Evolutionary conservation across 2,113 vertebrate species (phyloP).

Genomic region (Protomyctophum bolini): DNA sequence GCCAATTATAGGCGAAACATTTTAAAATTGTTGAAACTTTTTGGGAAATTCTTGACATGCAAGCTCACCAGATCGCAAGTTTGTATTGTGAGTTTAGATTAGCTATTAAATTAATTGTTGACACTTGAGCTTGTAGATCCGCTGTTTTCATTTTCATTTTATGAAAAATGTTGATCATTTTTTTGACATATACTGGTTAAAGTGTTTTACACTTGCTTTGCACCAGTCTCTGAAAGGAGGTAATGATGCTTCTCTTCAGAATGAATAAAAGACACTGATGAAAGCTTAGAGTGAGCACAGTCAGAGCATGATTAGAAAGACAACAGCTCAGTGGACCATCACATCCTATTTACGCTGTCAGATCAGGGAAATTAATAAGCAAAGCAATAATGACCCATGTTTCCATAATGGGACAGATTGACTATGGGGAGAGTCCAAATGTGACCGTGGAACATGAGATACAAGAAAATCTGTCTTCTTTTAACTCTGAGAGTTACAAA

Average conservation of each 20-base stretch:
- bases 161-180: too few relatives aligned
- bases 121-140: too few relatives aligned
- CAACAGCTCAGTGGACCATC: slow-evolving; percentile 67
- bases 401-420: slow-evolving; percentile 45
- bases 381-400: slow-evolving; percentile 44
- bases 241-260: slow-evolving; percentile 30
- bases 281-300: slow-evolving; percentile 34
- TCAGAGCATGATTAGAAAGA: slow-evolving; percentile 57
- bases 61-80: too few relatives aligned
- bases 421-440: slow-evolving; percentile 33
- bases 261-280: slow-evolving; percentile 41
- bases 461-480: too few relatives aligned
- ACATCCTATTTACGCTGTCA: slow-evolving; percentile 75
- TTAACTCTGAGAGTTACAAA: too few relatives aligned
- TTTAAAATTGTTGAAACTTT: too few relatives aligned
- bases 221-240: slow-evolving; percentile 47
- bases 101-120: too few relatives aligned
- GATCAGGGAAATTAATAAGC: slow-evolving; percentile 63
- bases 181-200: too few relatives aligned
- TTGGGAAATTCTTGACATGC: too few relatives aligned
- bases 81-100: too few relatives aligned
- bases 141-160: too few relatives aligned
- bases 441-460: neutral
- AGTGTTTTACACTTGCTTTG: slow-evolving; percentile 7
- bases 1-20: too few relatives aligned